These are phyloP conservation scores for Asbolus verrucosus DNA, from an alignment of 1,140 invertebrate genomes.

Conservation along the genomic window DNA sequence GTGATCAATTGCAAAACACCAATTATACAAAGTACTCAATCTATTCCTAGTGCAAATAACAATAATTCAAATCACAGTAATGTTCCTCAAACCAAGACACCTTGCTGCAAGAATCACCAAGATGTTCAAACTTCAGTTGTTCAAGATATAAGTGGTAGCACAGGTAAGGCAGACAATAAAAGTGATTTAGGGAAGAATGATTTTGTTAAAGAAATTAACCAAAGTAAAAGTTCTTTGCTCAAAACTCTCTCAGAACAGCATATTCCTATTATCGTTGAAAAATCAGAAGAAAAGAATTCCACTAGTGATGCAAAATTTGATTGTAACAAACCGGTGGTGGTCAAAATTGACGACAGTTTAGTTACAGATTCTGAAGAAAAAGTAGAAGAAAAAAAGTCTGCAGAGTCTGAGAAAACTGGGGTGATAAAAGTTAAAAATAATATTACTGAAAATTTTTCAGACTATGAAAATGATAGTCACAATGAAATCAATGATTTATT, in stretches of 20 bases:
- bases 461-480: too few species aligned
- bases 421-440: too few species aligned
- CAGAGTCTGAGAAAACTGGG: too few species aligned
- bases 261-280: constrained; percentile 10
- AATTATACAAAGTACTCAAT: constrained; percentile 1
- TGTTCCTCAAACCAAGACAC: background rate
- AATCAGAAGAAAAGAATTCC: constrained; percentile 1
- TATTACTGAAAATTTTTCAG: too few species aligned
- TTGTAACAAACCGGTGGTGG: background rate
- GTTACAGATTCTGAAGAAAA: too few species aligned
- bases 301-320: too few species aligned
- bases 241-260: constrained; percentile 17
- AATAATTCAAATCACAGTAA: constrained; percentile 2
- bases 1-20: constrained; percentile 3
- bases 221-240: constrained; percentile 16
- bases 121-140: background rate
- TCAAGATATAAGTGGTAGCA: background rate
- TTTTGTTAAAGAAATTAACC: constrained; percentile 1
- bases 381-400: too few species aligned
- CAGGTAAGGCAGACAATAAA: constrained; percentile 8
- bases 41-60: constrained; percentile 7
- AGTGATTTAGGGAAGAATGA: background rate
- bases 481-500: too few species aligned
- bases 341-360: constrained; percentile 6
- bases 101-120: background rate